phyloP scores from a whole-genome alignment of 2,888 invertebrate species.

The Nomada hirtipes region DNA sequence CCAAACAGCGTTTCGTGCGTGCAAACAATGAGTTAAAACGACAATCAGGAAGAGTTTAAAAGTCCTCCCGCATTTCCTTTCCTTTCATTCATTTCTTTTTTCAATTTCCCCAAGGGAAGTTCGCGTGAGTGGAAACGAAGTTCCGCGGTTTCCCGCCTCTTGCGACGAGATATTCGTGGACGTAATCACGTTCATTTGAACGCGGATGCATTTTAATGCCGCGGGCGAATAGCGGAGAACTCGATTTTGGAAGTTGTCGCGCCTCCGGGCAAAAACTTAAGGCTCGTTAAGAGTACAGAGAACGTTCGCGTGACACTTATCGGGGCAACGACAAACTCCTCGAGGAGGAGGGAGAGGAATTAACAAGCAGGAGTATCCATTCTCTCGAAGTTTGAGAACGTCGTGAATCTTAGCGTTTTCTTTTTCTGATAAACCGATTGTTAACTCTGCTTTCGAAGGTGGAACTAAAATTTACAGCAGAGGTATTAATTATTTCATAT shows the following conservation, averaged over 20 bases:
- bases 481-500: too few species aligned
- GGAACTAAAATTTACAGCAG: too few species aligned
- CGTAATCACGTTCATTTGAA: constrained; percentile 62
- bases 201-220: constrained; percentile 58
- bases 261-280: constrained; percentile 67
- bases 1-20: background rate
- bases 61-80: background rate
- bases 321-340: constrained; percentile 57
- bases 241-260: constrained; percentile 59
- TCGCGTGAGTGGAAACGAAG: constrained; percentile 16
- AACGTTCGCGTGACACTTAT: constrained; percentile 76
- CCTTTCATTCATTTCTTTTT: background rate
- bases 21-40: constrained; percentile 1
- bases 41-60: constrained; percentile 29
- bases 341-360: constrained; percentile 36
- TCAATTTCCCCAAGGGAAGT: constrained; percentile 8
- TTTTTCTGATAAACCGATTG: background rate
- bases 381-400: background rate
- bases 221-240: constrained; percentile 50
- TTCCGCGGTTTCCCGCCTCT: constrained; percentile 23
- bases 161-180: constrained; percentile 30
- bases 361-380: constrained; percentile 38
- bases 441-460: background rate
- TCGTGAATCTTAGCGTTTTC: background rate
- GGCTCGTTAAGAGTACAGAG: constrained; percentile 69